Conservation (phyloP, 2,113 vertebrate species). For the Leptobrachium ailaonicum region DNA sequence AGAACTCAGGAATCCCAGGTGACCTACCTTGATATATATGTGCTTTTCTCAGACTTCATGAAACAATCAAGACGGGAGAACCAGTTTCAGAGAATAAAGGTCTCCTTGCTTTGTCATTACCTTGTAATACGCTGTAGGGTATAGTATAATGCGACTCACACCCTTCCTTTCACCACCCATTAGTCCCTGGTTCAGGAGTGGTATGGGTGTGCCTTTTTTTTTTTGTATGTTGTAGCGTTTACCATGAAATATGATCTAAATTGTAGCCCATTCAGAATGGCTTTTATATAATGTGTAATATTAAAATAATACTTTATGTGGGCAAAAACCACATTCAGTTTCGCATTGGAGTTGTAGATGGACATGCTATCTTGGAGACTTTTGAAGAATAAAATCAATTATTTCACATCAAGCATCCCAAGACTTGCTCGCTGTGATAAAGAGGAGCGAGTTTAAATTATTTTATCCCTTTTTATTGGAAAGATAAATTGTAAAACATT, state of each 20-base stretch:
- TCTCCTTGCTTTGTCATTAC: not conserved
- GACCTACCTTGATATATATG: too few relatives aligned
- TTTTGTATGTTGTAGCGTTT: not conserved
- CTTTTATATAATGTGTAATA: not conserved
- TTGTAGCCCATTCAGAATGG: not conserved
- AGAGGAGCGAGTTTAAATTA: too few relatives aligned
- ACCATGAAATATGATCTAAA: not conserved
- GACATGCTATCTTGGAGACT: too few relatives aligned
- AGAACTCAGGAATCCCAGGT: too few relatives aligned
- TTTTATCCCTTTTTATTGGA: too few relatives aligned
- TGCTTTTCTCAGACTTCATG: not conserved
- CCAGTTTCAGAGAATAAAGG: not conserved
- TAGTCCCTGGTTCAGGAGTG: not conserved
- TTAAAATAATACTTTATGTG: not conserved
- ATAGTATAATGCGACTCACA: constrained; percentile 13
- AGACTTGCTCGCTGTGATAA: too few relatives aligned
- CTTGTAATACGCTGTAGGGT: not conserved
- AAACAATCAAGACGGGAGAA: not conserved
- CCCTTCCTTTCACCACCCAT: constrained; percentile 15
- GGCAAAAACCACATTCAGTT: too few relatives aligned
- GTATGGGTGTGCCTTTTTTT: constrained; percentile 10
- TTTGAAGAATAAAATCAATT: too few relatives aligned
- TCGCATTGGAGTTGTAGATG: too few relatives aligned
- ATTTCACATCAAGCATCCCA: too few relatives aligned
- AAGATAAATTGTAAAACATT: too few relatives aligned